A percentile compares a stretch with the other conserved stretches of the same genome.
phyloP scores from a whole-genome alignment of 2,113 vertebrate genomes.

The Gasterosteus aculeatus region DNA sequence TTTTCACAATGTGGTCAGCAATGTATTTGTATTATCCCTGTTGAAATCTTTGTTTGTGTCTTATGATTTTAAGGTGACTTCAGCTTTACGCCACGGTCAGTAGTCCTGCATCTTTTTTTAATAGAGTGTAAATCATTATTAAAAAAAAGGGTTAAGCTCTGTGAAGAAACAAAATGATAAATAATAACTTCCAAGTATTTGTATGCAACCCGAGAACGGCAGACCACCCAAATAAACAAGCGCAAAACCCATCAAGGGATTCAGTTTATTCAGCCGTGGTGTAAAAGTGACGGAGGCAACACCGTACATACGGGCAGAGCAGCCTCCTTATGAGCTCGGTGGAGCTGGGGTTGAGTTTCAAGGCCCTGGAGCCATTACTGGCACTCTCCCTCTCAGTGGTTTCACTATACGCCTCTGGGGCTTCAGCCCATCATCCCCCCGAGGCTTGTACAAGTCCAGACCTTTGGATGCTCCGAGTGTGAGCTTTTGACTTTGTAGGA shows the following conservation, averaged over 20 bases:
- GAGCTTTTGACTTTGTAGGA: constrained; percentile 12
- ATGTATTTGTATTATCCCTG: constrained; percentile 46
- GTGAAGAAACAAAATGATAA: background rate
- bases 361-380: constrained; percentile 22
- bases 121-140: background rate
- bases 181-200: background rate
- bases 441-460: constrained; percentile 17
- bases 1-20: constrained; percentile 32
- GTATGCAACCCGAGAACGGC: background rate
- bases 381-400: constrained; percentile 34
- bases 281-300: constrained; percentile 9
- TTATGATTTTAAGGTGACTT: constrained; percentile 8
- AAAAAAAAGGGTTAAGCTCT: background rate
- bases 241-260: background rate
- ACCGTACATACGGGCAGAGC: constrained; percentile 5
- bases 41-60: constrained; percentile 27
- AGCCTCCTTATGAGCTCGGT: constrained; percentile 26
- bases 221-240: constrained; percentile 30
- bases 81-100: constrained; percentile 9
- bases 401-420: constrained; percentile 34
- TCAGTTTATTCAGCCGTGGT: background rate
- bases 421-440: constrained; percentile 26
- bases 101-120: background rate
- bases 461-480: constrained; percentile 17
- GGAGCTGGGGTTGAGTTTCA: constrained; percentile 45